Evolutionary conservation across 92 coral and sea anemone species (phyloP).

Genomic region (Actinernus sp.): DNA sequence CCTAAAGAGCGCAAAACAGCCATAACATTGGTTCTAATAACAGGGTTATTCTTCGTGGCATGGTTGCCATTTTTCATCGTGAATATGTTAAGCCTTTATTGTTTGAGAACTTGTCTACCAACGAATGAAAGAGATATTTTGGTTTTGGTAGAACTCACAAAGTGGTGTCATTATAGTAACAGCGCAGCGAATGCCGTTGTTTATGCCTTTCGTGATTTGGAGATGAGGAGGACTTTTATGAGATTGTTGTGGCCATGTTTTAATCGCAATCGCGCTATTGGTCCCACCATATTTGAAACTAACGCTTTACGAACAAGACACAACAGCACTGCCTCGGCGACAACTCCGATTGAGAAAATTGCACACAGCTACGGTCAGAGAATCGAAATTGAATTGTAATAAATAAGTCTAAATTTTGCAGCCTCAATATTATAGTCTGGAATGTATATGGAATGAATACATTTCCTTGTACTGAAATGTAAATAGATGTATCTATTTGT

Average conservation of each 20-base stretch:
- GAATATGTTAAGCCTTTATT: conserved; percentile 55
- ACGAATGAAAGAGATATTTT: conserved; percentile 13
- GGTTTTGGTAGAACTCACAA: conserved; percentile 67
- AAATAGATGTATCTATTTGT: too few relatives aligned
- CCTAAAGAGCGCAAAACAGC: conserved; percentile 83
- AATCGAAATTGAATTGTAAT: too few relatives aligned
- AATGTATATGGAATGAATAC: too few relatives aligned
- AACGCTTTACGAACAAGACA: conserved; percentile 18
- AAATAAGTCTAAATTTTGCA: too few relatives aligned
- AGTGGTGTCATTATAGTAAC: conserved; percentile 93
- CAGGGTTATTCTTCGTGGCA: conserved; percentile 79
- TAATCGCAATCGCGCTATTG: conserved; percentile 3
- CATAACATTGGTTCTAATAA: conserved; percentile 70
- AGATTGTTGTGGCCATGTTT: conserved; percentile 16
- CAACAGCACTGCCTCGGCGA: conserved; percentile 15
- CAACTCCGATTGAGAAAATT: too few relatives aligned
- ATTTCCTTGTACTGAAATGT: too few relatives aligned
- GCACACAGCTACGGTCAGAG: too few relatives aligned
- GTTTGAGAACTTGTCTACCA: conserved; percentile 41
- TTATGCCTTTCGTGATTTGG: conserved; percentile 85
- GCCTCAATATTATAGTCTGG: too few relatives aligned
- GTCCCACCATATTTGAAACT: conserved; percentile 3
- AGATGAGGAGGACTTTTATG: conserved; percentile 71
- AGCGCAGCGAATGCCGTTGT: conserved; percentile 87
- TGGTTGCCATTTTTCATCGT: conserved; percentile 82